Conservation (phyloP, 2,113 vertebrate species). For the Neoarius graeffei region DNA sequence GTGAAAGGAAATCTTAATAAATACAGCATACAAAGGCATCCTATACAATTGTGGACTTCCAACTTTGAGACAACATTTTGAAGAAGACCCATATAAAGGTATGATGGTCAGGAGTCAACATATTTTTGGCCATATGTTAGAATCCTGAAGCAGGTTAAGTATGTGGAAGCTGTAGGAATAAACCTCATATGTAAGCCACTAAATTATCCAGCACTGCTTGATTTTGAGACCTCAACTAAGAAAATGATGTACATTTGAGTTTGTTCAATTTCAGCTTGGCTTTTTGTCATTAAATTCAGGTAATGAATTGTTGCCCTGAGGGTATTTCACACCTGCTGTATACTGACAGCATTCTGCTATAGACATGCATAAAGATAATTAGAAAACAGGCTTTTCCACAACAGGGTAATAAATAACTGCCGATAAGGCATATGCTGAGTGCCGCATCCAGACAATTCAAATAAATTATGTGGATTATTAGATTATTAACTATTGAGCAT, state of each 20-base stretch:
- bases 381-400: slow-evolving; percentile 22
- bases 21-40: not conserved
- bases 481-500: slow-evolving; percentile 33
- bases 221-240: not conserved
- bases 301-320: slow-evolving; percentile 16
- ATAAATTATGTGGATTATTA: slow-evolving; percentile 38
- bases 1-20: not conserved
- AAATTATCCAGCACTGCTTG: slow-evolving; percentile 3
- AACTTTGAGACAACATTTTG: not conserved
- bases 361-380: slow-evolving; percentile 30
- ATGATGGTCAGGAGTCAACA: not conserved
- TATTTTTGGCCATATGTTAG: not conserved
- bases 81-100: not conserved
- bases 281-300: slow-evolving; percentile 15
- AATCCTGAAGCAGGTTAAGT: not conserved
- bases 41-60: not conserved
- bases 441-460: slow-evolving; percentile 30
- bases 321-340: slow-evolving; percentile 26
- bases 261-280: not conserved
- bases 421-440: slow-evolving; percentile 26
- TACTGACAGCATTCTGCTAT: slow-evolving; percentile 24
- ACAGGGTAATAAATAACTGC: slow-evolving; percentile 25
- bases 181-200: not conserved
- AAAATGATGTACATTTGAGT: not conserved
- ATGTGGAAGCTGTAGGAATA: not conserved